phyloP scores from a whole-genome alignment of 2,113 vertebrate species.

The Megalops atlanticus region DNA sequence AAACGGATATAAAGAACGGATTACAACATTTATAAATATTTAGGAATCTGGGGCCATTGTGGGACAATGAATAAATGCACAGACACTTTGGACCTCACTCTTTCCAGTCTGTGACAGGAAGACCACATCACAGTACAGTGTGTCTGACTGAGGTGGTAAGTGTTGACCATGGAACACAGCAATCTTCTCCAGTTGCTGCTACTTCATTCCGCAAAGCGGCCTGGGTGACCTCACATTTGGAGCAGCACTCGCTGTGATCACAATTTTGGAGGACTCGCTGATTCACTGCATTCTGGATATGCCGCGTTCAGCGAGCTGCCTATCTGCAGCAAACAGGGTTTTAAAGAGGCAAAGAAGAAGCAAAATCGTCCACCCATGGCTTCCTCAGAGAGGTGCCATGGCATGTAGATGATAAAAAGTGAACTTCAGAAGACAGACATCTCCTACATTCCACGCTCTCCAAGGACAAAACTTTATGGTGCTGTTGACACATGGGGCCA shows the following conservation, averaged over 20 bases:
- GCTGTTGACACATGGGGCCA: background rate
- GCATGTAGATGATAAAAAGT: background rate
- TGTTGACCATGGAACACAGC: background rate
- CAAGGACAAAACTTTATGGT: background rate
- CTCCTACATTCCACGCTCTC: background rate
- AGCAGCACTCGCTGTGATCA: background rate
- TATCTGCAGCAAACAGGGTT: background rate
- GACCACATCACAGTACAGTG: background rate
- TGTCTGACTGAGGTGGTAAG: background rate
- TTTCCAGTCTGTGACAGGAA: background rate
- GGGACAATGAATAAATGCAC: background rate
- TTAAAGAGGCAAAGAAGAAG: background rate
- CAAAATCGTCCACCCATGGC: background rate
- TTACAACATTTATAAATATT: too few relatives aligned
- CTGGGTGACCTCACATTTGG: background rate
- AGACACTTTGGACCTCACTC: background rate
- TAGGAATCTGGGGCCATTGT: too few relatives aligned
- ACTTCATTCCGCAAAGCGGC: background rate
- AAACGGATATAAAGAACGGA: too few relatives aligned
- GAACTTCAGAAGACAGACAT: background rate
- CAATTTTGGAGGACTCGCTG: background rate
- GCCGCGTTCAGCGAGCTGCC: too few relatives aligned
- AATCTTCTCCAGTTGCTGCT: background rate
- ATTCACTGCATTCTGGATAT: background rate
- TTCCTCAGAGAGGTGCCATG: background rate